These are phyloP conservation scores for Halictus quadricinctus DNA, from an alignment of 2,888 invertebrate genomes.

Conservation along the genomic window DNA sequence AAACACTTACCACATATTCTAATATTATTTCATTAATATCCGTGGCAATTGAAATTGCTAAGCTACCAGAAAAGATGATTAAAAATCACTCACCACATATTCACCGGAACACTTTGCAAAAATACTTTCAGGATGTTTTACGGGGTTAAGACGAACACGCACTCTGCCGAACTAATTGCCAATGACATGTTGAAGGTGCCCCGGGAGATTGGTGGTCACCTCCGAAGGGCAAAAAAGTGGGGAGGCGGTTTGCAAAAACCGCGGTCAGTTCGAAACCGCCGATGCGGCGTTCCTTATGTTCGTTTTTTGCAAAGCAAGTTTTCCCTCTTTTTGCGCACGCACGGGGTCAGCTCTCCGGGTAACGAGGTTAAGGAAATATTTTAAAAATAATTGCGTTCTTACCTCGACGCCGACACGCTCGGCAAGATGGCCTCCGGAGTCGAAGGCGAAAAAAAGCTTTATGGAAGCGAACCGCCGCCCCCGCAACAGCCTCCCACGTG, in stretches of 20 bases:
- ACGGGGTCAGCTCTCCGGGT: slow-evolving; percentile 78
- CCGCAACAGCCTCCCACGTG: slow-evolving; percentile 44
- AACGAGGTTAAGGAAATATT: slow-evolving; percentile 81
- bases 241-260: slow-evolving; percentile 60
- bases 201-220: slow-evolving; percentile 59
- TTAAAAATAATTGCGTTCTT: slow-evolving; percentile 81
- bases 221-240: slow-evolving; percentile 20
- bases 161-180: slow-evolving; percentile 24
- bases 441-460: slow-evolving; percentile 45
- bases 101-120: neutral
- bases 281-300: slow-evolving; percentile 72
- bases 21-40: neutral
- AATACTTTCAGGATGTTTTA: neutral
- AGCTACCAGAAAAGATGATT: neutral
- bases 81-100: neutral
- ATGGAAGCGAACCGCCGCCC: slow-evolving; percentile 47
- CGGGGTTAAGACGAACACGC: neutral
- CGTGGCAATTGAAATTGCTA: too few species aligned
- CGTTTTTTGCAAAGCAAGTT: slow-evolving; percentile 68
- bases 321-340: slow-evolving; percentile 46
- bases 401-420: slow-evolving; percentile 67
- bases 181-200: slow-evolving; percentile 28
- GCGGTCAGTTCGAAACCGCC: slow-evolving; percentile 75
- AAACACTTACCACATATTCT: too few species aligned
- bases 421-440: slow-evolving; percentile 39